Conservation (phyloP, 1,140 invertebrate genomes). For the Callitettix versicolor region DNA sequence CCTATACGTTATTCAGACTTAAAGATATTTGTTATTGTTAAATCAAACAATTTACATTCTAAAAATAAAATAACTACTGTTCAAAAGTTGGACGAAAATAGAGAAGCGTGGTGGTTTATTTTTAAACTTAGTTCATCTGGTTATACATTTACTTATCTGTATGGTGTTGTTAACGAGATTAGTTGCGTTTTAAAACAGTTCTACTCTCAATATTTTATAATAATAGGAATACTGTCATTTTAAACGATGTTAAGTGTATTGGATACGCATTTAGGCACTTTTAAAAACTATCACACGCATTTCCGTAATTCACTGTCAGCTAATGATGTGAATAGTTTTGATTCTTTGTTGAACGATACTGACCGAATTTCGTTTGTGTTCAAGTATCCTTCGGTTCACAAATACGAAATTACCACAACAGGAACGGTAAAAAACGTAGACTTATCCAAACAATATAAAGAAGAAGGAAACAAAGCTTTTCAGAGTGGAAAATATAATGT, state of each 20-base stretch:
- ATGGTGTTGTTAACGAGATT: too few species aligned
- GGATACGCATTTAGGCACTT: not conserved
- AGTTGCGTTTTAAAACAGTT: too few species aligned
- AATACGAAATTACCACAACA: not conserved
- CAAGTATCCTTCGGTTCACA: not conserved
- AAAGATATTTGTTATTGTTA: too few species aligned
- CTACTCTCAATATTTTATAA: too few species aligned
- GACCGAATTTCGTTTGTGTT: conserved; percentile 6
- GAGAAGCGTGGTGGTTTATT: too few species aligned
- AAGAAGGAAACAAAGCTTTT: conserved; percentile 67
- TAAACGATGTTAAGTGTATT: conserved; percentile 2
- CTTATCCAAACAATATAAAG: conserved; percentile 49
- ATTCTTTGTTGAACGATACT: not conserved
- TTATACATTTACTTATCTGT: too few species aligned
- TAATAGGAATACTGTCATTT: too few species aligned
- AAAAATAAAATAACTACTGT: too few species aligned
- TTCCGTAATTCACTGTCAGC: conserved; percentile 5
- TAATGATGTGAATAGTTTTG: conserved; percentile 3
- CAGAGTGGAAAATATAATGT: conserved; percentile 60
- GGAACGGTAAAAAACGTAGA: conserved; percentile 1
- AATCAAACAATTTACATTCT: too few species aligned
- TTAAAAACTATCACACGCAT: conserved; percentile 7
- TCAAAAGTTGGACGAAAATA: too few species aligned
- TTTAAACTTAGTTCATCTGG: too few species aligned
- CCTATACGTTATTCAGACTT: too few species aligned